Evolutionary conservation across 2,888 invertebrate species (phyloP).

Genomic region (Tachystola acroxantha): DNA sequence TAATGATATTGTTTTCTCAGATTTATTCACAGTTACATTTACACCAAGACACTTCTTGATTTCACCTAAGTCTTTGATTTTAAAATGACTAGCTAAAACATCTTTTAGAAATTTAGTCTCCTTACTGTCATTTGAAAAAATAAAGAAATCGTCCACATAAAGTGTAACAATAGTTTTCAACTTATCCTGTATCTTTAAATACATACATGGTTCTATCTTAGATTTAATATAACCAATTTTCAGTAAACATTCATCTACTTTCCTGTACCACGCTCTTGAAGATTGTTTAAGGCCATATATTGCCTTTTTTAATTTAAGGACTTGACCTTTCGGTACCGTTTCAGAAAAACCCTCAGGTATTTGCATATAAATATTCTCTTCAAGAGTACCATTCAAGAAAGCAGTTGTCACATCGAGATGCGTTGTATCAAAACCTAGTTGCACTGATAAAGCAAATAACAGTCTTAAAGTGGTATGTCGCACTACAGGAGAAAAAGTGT

Average conservation of each 20-base stretch:
- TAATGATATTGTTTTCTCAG: slow-evolving; percentile 3
- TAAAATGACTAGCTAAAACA: slow-evolving; percentile 5
- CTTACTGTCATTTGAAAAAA: slow-evolving; percentile 9
- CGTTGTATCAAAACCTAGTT: slow-evolving; percentile 3
- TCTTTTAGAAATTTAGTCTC: slow-evolving; percentile 7
- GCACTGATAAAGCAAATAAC: slow-evolving; percentile 10
- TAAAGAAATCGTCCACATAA: slow-evolving; percentile 13
- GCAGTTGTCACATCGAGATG: slow-evolving; percentile 13
- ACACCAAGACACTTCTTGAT: slow-evolving; percentile 16
- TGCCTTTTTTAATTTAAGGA: slow-evolving; percentile 12
- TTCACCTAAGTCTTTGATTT: slow-evolving; percentile 15
- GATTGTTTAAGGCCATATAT: slow-evolving; percentile 15
- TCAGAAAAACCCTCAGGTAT: slow-evolving; percentile 5
- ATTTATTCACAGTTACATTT: slow-evolving; percentile 7
- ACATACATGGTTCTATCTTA: slow-evolving; percentile 11
- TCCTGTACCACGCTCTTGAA: slow-evolving; percentile 12
- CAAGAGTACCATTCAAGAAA: slow-evolving; percentile 10
- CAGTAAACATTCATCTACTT: slow-evolving; percentile 9
- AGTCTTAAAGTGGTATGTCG: slow-evolving; percentile 11
- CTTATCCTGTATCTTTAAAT: not conserved
- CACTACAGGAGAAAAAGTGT: slow-evolving; percentile 13
- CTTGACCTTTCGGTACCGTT: slow-evolving; percentile 4
- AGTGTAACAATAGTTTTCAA: slow-evolving; percentile 6
- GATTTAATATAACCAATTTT: slow-evolving; percentile 6
- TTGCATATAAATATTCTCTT: slow-evolving; percentile 11